Base-by-base conservation (phyloP, 2,888 invertebrate species). In the Amorpha juglandis region DNA sequence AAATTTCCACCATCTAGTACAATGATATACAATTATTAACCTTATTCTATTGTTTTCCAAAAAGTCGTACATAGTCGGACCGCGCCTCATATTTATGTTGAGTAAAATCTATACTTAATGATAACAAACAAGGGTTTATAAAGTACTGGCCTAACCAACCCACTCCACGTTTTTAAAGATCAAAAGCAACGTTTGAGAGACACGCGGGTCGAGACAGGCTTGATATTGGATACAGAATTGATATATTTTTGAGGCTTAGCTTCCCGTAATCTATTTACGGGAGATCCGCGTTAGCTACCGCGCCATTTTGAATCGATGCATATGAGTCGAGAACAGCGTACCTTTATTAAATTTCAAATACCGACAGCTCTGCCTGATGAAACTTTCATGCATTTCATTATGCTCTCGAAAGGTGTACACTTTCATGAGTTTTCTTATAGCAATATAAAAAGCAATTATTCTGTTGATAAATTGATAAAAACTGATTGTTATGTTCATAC, bases 301-400 rank as follows among this genome's bases (percentile, higher is more conserved):
- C 58, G 12, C 42, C 42, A 19, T 58, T 42, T 58, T 58, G 58
- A 58, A 58, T 58, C 42, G 12, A 58, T 58, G 42, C 19, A 58
- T 58, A 58, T 58, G 55, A 58, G 38, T 27, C 16, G 50, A 19
- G 58, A 58, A 58, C 42, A 42, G 19, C 19, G 38, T 42, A 38
- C 58, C 58, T 58, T 58, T 58, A 58, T 58, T 58, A 58, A 58
- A 58, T 58, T 58, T 38, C 58, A 58, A 42, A 58, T 42, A 58
- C 19, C 55, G 55, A 16, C 38, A 38, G 19, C 55, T 11, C 1
- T 11, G 38, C 12, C 19, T 58, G 42, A 58, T 58, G 42, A 42
- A 58, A 58, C 12, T 42, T 55, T 58, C 42, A 42, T 42, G 58
- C 19, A 42, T 58, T 55, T 55, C 16, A 55, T 27, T 55, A 16